phyloP scores from a whole-genome alignment of 2,888 invertebrate genomes.

The Oxyscelio sp. region DNA sequence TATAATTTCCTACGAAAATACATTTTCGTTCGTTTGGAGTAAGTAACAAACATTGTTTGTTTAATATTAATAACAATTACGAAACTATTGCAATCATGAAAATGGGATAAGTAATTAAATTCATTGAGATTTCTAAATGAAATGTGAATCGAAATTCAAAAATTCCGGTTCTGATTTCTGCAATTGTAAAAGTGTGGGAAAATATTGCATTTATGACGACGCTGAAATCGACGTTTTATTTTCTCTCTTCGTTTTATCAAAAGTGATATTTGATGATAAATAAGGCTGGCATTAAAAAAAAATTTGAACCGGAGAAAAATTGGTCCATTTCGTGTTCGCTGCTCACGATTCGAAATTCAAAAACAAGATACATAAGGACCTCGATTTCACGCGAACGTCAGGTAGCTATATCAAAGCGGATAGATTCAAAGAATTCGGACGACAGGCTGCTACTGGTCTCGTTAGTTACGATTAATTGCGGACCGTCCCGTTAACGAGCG shows the following conservation, averaged over 20 bases:
- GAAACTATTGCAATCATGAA: too few relatives aligned
- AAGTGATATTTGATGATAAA: conserved; percentile 1
- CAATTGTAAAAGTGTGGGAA: too few relatives aligned
- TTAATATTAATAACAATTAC: too few relatives aligned
- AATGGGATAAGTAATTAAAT: too few relatives aligned
- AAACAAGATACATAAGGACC: conserved; percentile 59
- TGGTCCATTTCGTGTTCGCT: conserved; percentile 43
- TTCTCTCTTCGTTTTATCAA: background rate
- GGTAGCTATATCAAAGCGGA: conserved; percentile 69
- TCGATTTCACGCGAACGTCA: conserved; percentile 70
- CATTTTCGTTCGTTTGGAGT: too few relatives aligned
- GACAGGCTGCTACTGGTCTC: conserved; percentile 79
- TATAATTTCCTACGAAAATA: too few relatives aligned
- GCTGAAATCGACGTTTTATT: background rate
- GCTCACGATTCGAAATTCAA: conserved; percentile 64
- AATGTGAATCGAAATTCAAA: too few relatives aligned
- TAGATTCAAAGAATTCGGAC: conserved; percentile 72
- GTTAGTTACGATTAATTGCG: conserved; percentile 85
- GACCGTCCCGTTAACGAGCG: conserved; percentile 83
- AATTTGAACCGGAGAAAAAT: conserved; percentile 36
- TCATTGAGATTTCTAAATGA: too few relatives aligned
- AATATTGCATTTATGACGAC: background rate
- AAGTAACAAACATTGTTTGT: too few relatives aligned
- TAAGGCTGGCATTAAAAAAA: conserved; percentile 31
- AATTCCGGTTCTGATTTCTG: too few relatives aligned